Percentiles rank a stretch among this genome's conserved stretches.
These are phyloP conservation scores for Taeniopygia guttata DNA, from an alignment of 2,797 vertebrate species.

Conservation along the genomic window DNA sequence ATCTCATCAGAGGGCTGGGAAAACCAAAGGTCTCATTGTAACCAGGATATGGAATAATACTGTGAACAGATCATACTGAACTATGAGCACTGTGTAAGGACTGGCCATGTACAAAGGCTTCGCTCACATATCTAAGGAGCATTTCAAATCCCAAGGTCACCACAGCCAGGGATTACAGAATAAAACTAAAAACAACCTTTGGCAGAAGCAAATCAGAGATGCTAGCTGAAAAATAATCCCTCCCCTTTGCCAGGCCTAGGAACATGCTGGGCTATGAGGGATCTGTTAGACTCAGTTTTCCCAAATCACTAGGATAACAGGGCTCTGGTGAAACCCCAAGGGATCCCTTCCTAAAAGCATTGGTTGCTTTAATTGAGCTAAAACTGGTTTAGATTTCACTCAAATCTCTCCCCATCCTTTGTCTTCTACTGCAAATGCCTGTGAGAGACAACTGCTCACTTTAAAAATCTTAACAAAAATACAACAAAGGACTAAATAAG, in stretches of 20 bases:
- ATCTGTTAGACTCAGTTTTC: neutral
- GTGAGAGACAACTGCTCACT: no score
- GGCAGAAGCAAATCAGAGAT: neutral
- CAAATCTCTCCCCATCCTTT: neutral
- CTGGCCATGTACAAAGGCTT: neutral
- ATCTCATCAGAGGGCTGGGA: neutral
- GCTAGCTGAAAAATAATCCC: neutral
- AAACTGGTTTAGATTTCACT: neutral
- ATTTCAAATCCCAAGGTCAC: neutral
- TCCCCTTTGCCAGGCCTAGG: neutral
- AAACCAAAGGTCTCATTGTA: neutral
- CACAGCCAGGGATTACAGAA: neutral
- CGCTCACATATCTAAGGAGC: neutral
- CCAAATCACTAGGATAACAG: neutral
- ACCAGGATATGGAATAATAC: slow-evolving; percentile 4
- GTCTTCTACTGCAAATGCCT: neutral
- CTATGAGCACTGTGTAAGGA: neutral
- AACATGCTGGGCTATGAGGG: neutral
- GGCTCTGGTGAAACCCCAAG: neutral
- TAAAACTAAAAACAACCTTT: neutral
- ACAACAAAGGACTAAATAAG: no score
- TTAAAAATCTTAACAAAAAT: no score
- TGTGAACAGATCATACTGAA: neutral
- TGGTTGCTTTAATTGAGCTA: neutral
- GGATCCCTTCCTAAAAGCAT: neutral